phyloP scores from a whole-genome alignment of 2,113 vertebrate species.

The Callipepla californica region DNA sequence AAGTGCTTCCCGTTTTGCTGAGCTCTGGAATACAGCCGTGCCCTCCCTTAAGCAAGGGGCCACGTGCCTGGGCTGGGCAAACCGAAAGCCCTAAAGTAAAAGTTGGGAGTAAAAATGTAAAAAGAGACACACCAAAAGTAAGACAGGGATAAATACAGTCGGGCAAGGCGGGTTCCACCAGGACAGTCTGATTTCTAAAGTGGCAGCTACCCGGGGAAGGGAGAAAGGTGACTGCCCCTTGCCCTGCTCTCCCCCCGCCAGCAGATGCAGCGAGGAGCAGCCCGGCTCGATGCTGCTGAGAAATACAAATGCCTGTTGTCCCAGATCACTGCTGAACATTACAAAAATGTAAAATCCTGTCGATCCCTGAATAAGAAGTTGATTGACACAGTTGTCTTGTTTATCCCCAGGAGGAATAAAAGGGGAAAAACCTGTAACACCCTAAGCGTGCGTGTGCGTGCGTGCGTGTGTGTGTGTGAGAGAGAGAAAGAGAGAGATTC shows the following conservation, averaged over 20 bases:
- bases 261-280: slow-evolving; percentile 26
- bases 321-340: slow-evolving; percentile 63
- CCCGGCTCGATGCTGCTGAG: slow-evolving; percentile 28
- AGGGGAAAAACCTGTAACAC: slow-evolving; percentile 64
- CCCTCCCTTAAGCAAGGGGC: background rate
- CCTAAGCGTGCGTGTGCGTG: background rate
- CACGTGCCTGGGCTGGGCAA: background rate
- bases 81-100: slow-evolving; percentile 56
- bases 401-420: slow-evolving; percentile 71
- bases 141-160: slow-evolving; percentile 48
- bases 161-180: slow-evolving; percentile 57
- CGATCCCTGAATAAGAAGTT: slow-evolving; percentile 84
- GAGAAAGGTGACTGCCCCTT: slow-evolving; percentile 1
- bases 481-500: slow-evolving; percentile 35
- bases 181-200: slow-evolving; percentile 34
- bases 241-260: slow-evolving; percentile 19
- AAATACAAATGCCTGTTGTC: slow-evolving; percentile 67
- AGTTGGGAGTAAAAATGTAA: slow-evolving; percentile 44
- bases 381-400: slow-evolving; percentile 75
- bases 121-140: slow-evolving; percentile 65
- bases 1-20: slow-evolving; percentile 54
- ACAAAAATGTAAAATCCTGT: slow-evolving; percentile 83
- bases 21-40: slow-evolving; percentile 23
- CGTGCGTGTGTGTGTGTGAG: background rate
- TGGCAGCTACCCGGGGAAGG: slow-evolving; percentile 51